phyloP scores from a whole-genome alignment of 2,113 vertebrate genomes.

The Falco punctatus region DNA sequence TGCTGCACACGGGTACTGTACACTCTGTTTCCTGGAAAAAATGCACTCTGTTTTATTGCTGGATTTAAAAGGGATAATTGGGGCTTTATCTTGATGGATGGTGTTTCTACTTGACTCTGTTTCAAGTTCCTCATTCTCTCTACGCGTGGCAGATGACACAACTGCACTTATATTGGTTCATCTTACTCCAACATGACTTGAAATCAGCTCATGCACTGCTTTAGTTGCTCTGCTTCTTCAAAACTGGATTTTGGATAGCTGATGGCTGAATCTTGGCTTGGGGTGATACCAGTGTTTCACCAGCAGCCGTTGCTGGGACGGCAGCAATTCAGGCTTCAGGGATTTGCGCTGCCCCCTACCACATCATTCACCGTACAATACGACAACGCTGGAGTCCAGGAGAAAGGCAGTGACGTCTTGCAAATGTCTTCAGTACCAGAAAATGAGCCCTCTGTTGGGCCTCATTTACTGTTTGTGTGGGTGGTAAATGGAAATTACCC shows the following conservation, averaged over 20 bases:
- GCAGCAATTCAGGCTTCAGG: background rate
- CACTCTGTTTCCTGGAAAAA: constrained; percentile 63
- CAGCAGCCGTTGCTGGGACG: background rate
- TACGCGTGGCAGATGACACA: background rate
- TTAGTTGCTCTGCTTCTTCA: constrained; percentile 22
- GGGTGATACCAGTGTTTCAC: background rate
- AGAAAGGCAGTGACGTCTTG: background rate
- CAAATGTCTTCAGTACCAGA: background rate
- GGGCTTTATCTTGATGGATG: constrained; percentile 17
- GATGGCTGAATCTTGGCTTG: background rate
- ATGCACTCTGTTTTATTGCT: constrained; percentile 69
- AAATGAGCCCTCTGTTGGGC: background rate
- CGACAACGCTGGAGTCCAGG: background rate
- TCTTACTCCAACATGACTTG: constrained; percentile 32
- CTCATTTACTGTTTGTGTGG: fast-evolving
- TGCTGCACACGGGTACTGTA: constrained; percentile 59
- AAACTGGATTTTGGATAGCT: constrained; percentile 12
- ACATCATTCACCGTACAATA: background rate
- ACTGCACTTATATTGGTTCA: constrained; percentile 35
- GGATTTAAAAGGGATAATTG: constrained; percentile 60
- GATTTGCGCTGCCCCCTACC: background rate
- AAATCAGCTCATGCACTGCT: background rate
- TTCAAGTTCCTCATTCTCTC: constrained; percentile 30
- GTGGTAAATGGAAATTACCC: background rate
- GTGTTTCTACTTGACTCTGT: constrained; percentile 31